These are phyloP conservation scores for Amazona vittata DNA, from an alignment of 2,113 vertebrate species.

Conservation along the genomic window DNA sequence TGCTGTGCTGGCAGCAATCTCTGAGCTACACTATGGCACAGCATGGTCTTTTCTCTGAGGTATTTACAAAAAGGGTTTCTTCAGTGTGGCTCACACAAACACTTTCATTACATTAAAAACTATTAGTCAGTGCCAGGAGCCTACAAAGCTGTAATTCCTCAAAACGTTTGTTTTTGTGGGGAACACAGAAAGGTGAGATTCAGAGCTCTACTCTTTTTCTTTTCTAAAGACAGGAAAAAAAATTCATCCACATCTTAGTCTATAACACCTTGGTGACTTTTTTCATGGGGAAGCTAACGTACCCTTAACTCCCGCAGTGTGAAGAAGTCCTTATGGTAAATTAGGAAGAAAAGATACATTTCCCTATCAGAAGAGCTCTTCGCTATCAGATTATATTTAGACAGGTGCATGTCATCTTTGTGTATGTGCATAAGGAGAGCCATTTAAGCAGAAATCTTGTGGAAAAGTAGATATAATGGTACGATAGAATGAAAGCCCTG, in stretches of 20 bases:
- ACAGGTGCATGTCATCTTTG: conserved; percentile 49
- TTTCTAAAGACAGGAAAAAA: not conserved
- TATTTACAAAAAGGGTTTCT: not conserved
- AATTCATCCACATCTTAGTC: not conserved
- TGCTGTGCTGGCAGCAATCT: not conserved
- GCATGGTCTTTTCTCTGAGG: not conserved
- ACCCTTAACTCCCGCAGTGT: not conserved
- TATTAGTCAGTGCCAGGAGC: not conserved
- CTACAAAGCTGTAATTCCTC: not conserved
- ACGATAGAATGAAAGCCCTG: conserved; percentile 38
- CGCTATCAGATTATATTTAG: conserved; percentile 46
- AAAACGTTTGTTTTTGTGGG: not conserved
- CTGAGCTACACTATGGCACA: not conserved
- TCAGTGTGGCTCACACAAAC: not conserved
- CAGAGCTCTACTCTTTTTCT: not conserved
- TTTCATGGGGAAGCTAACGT: not conserved
- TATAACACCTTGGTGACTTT: not conserved
- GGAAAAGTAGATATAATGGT: conserved; percentile 36
- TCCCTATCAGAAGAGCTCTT: conserved; percentile 5
- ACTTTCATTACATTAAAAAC: not conserved
- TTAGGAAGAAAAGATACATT: conserved; percentile 33
- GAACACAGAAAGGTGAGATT: not conserved
- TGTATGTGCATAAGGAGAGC: conserved; percentile 36
- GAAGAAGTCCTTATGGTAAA: conserved; percentile 54
- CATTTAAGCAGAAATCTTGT: conserved; percentile 57